A percentile compares a stretch with the other conserved stretches of the same genome.
phyloP scores from a whole-genome alignment of 2,797 vertebrate species.

The Buceros bicornis region DNA sequence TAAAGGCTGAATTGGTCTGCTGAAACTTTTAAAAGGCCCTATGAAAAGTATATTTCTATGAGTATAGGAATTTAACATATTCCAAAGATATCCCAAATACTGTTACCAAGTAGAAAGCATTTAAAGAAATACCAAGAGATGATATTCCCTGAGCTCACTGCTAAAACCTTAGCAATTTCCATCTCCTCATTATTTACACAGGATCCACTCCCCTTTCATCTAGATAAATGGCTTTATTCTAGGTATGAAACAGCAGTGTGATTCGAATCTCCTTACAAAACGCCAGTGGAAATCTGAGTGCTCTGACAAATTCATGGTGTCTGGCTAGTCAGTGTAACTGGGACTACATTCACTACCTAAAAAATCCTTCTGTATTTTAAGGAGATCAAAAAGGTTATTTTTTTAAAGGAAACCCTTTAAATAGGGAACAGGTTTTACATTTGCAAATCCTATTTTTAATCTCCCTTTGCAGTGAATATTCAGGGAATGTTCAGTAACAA shows the following conservation, averaged over 20 bases:
- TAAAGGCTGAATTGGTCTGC: background rate
- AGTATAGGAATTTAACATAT: background rate
- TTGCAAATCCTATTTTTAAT: slow-evolving; percentile 34
- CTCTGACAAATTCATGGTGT: background rate
- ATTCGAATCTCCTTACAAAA: background rate
- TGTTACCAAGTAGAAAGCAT: background rate
- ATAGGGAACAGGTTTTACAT: background rate
- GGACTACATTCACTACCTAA: background rate
- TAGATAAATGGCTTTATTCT: background rate
- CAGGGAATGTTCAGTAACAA: slow-evolving; percentile 31
- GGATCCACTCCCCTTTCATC: background rate
- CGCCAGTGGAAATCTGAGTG: background rate
- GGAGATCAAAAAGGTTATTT: background rate
- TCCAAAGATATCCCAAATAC: background rate
- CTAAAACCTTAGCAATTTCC: background rate
- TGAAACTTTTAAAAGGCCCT: background rate
- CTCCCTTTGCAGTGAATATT: background rate
- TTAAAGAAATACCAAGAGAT: background rate
- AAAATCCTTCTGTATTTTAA: slow-evolving; percentile 33
- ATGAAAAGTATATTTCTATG: background rate
- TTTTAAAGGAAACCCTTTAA: background rate
- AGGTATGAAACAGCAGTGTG: background rate
- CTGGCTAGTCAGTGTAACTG: background rate
- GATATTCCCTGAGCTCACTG: background rate
- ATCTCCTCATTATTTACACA: background rate